Evolutionary conservation across 2,888 invertebrate genomes (phyloP).

Genomic region (Eurois occulta): DNA sequence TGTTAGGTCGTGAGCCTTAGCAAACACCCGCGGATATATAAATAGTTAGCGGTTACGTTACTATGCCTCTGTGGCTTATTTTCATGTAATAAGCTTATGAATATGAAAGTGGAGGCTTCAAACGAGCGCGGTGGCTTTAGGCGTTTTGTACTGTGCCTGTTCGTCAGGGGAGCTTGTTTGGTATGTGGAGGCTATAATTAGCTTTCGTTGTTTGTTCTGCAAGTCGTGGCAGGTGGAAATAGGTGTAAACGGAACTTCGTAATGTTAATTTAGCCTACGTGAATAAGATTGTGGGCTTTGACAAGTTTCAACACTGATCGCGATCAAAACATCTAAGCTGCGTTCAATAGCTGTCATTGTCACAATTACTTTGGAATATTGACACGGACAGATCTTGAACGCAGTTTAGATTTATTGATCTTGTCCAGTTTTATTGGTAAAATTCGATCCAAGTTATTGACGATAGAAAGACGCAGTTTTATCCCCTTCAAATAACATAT

Average conservation of each 20-base stretch:
- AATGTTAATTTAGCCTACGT: background rate
- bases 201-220: background rate
- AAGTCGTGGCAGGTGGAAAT: background rate
- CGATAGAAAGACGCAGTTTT: background rate
- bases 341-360: background rate
- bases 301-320: background rate
- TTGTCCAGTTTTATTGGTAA: background rate
- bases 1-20: constrained; percentile 38
- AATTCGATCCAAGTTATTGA: background rate
- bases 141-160: constrained; percentile 33
- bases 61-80: constrained; percentile 39
- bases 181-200: constrained; percentile 24
- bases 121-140: constrained; percentile 23
- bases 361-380: background rate
- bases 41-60: constrained; percentile 47
- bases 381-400: background rate
- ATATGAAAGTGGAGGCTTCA: constrained; percentile 42
- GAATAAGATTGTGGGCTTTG: background rate
- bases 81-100: constrained; percentile 47
- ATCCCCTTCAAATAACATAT: background rate
- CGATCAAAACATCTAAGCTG: background rate
- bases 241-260: background rate
- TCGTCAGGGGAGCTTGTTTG: constrained; percentile 16
- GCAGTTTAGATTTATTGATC: background rate
- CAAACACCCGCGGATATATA: constrained; percentile 51